These are phyloP conservation scores for Heterocephalus glaber DNA, from an alignment of 2,113 vertebrate genomes.

Conservation along the genomic window DNA sequence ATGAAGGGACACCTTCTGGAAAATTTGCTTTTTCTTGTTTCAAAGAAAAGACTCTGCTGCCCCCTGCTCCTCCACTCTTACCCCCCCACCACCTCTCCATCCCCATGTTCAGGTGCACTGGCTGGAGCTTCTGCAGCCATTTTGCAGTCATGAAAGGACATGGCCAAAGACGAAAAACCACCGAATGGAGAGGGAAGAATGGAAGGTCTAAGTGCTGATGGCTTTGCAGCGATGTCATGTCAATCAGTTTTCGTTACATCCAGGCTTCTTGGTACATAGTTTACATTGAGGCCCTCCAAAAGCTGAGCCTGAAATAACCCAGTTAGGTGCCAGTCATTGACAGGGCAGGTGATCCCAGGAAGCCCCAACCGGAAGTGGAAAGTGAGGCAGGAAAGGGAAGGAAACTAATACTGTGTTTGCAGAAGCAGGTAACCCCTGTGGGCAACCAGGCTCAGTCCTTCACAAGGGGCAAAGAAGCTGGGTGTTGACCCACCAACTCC, in stretches of 20 bases:
- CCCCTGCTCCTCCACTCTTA: not conserved
- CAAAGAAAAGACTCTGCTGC: not conserved
- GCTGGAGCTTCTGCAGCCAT: not conserved
- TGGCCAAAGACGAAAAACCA: not conserved
- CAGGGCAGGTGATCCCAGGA: not conserved
- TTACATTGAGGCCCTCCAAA: not conserved
- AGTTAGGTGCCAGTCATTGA: not conserved
- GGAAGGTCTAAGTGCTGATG: not conserved
- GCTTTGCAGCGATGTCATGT: not conserved
- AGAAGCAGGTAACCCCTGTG: not conserved
- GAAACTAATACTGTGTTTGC: not conserved
- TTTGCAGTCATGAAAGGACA: not conserved
- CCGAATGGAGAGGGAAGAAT: not conserved
- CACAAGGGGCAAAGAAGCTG: not conserved
- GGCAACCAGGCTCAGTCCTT: not conserved
- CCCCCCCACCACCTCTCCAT: not conserved
- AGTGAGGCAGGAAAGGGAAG: not conserved
- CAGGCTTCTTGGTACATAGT: not conserved
- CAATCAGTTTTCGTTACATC: too few relatives aligned
- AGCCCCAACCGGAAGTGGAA: not conserved
- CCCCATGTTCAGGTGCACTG: accelerated
- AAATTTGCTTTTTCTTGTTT: not conserved
- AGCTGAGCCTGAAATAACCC: not conserved
- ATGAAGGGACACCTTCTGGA: not conserved
- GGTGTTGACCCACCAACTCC: not conserved